Evolutionary conservation across 2,113 vertebrate species (phyloP).

Genomic region (Epinephelus cyanopodus): DNA sequence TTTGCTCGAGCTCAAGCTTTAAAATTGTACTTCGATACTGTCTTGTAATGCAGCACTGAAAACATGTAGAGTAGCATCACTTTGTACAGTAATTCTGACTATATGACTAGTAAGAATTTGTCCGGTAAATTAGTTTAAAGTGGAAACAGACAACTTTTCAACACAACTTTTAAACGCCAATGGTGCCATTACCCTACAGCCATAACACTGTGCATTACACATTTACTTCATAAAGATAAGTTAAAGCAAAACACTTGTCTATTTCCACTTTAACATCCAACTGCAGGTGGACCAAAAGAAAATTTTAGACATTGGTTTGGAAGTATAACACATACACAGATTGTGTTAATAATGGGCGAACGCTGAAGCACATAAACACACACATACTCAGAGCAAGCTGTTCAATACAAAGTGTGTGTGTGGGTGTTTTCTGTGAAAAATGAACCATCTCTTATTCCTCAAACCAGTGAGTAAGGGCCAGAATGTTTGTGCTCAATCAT

Average conservation of each 20-base stretch:
- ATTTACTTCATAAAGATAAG: too few species aligned
- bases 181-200: too few species aligned
- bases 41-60: background rate
- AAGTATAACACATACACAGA: constrained; percentile 28
- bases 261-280: background rate
- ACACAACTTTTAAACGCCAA: too few species aligned
- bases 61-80: background rate
- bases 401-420: constrained; percentile 46
- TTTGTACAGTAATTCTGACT: background rate
- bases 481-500: background rate
- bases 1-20: background rate
- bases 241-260: too few species aligned
- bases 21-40: background rate
- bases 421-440: constrained; percentile 62
- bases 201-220: too few species aligned
- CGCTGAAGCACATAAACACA: background rate
- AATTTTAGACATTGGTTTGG: constrained; percentile 7
- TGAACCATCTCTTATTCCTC: constrained; percentile 47
- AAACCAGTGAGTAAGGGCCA: constrained; percentile 31
- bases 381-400: constrained; percentile 27
- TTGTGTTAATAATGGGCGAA: constrained; percentile 8
- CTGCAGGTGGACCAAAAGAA: constrained; percentile 1
- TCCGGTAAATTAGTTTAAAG: too few species aligned
- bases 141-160: too few species aligned
- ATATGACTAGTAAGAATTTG: background rate